phyloP scores from a whole-genome alignment of 2,113 vertebrate species.

The Lagopus muta region DNA sequence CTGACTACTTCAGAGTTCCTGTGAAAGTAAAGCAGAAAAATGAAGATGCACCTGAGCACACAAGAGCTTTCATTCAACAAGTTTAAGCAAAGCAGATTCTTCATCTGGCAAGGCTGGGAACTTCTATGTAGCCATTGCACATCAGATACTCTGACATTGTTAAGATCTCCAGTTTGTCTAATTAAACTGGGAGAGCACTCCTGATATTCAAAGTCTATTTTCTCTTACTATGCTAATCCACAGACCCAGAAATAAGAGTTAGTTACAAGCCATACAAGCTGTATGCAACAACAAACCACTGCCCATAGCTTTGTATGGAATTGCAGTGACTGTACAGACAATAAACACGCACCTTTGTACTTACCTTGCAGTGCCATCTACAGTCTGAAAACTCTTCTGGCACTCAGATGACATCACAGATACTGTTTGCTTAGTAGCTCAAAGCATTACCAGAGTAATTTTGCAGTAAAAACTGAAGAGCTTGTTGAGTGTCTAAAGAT shows the following conservation, averaged over 20 bases:
- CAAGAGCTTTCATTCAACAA: not conserved
- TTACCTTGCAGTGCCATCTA: constrained; percentile 58
- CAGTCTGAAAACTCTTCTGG: not conserved
- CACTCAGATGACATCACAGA: not conserved
- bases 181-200: not conserved
- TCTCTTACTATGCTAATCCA: not conserved
- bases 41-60: not conserved
- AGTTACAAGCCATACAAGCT: not conserved
- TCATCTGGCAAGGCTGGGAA: not conserved
- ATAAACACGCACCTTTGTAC: not conserved
- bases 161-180: not conserved
- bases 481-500: not conserved
- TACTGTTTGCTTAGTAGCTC: not conserved
- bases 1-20: not conserved
- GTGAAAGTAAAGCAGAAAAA: not conserved
- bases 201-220: not conserved
- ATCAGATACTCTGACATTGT: not conserved
- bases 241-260: not conserved
- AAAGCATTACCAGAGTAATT: not conserved
- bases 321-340: not conserved
- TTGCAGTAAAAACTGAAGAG: not conserved
- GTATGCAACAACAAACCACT: not conserved
- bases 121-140: rapidly evolving
- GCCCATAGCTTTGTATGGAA: not conserved
- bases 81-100: not conserved